Percentiles rank a stretch among this genome's conserved stretches.
phyloP scores from a whole-genome alignment of 2,113 vertebrate genomes.

The Gymnarchus niloticus region DNA sequence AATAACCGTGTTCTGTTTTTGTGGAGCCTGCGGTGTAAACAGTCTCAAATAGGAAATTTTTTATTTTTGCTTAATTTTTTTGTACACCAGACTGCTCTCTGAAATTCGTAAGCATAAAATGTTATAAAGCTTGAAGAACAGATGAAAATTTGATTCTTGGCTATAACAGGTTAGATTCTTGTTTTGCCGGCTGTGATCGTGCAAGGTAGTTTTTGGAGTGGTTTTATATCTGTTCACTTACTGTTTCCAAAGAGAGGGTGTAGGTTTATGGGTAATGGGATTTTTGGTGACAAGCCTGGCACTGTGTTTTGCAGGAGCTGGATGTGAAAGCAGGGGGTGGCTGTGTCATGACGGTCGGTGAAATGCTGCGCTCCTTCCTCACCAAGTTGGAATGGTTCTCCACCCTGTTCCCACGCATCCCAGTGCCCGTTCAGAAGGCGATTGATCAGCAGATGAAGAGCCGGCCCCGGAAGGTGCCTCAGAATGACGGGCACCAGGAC shows the following conservation, averaged over 20 bases:
- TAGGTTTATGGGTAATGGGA: neutral
- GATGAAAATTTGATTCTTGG: conserved; percentile 69
- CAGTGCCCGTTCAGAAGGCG: conserved; percentile 92
- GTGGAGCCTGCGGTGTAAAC: conserved; percentile 29
- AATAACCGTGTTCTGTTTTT: conserved; percentile 45
- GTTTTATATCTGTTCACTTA: neutral
- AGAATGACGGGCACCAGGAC: conserved; percentile 75
- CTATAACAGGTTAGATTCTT: conserved; percentile 59
- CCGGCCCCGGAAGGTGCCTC: conserved; percentile 78
- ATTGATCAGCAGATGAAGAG: conserved; percentile 96
- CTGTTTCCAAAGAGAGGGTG: conserved; percentile 12
- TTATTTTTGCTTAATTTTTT: neutral
- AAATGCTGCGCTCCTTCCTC: conserved; percentile 96
- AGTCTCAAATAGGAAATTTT: neutral
- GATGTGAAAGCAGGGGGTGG: conserved; percentile 97
- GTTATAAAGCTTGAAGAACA: conserved; percentile 67
- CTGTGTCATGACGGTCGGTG: conserved; percentile 93
- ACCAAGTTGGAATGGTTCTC: conserved; percentile 99
- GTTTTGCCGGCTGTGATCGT: neutral
- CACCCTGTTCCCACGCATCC: conserved; percentile 93
- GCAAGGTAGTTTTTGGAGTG: conserved; percentile 24
- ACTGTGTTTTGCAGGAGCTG: conserved; percentile 78
- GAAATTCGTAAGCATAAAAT: conserved; percentile 5
- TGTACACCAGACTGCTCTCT: conserved; percentile 28
- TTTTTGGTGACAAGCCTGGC: neutral